phyloP scores from a whole-genome alignment of 2,797 vertebrate genomes.

The Gorsachius magnificus region DNA sequence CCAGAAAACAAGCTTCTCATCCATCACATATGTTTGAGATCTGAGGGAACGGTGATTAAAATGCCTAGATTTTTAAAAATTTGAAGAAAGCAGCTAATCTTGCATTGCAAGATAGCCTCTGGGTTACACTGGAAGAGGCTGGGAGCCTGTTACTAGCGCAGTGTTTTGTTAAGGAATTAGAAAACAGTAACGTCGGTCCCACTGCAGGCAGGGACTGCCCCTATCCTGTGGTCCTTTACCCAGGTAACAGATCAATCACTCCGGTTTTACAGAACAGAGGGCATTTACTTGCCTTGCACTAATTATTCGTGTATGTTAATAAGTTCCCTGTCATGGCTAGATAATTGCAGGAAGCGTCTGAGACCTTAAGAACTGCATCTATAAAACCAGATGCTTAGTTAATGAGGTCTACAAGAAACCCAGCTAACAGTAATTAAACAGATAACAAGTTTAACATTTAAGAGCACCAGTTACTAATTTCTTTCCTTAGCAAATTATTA shows the following conservation, averaged over 20 bases:
- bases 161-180: accelerated
- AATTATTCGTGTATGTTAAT: neutral
- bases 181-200: accelerated
- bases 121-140: neutral
- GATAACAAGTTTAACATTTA: constrained; percentile 13
- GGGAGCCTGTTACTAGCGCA: neutral
- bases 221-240: neutral
- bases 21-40: neutral
- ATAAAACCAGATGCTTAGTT: constrained; percentile 19
- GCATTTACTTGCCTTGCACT: neutral
- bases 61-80: neutral
- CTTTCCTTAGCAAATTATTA: neutral
- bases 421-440: constrained; percentile 12
- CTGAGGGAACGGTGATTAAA: neutral
- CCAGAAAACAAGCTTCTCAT: neutral
- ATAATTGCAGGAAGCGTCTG: neutral
- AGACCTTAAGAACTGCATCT: neutral
- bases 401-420: neutral
- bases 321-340: neutral
- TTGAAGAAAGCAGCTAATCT: neutral
- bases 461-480: neutral
- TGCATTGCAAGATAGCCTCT: neutral
- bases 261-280: neutral
- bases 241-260: neutral
- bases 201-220: neutral